phyloP scores from a whole-genome alignment of 2,797 vertebrate genomes.

The Chlorospingus flavigularis region DNA sequence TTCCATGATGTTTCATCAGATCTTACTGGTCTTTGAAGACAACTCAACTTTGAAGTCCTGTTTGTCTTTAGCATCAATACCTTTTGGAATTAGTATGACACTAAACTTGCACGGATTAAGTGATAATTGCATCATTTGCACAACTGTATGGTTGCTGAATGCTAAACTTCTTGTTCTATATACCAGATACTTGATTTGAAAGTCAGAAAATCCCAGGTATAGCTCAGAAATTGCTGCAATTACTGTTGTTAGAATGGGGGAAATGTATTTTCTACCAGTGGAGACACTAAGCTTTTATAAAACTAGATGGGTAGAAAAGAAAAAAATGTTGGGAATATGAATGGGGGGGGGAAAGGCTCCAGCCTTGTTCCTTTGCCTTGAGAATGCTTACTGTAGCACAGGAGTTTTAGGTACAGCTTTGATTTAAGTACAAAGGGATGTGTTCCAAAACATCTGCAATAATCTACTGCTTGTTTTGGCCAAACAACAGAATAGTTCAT shows the following conservation, averaged over 20 bases:
- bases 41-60: background rate
- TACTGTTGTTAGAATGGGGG: background rate
- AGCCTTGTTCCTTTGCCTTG: background rate
- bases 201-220: background rate
- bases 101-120: background rate
- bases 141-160: background rate
- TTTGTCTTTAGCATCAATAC: background rate
- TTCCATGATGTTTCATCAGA: background rate
- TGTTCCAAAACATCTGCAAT: background rate
- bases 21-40: background rate
- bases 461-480: background rate
- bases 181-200: background rate
- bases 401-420: background rate
- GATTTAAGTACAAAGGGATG: background rate
- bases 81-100: background rate
- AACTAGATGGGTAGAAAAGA: background rate
- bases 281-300: background rate
- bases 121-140: constrained; percentile 11
- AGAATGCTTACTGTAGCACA: background rate
- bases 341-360: background rate
- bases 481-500: background rate
- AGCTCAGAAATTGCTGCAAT: background rate
- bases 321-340: background rate
- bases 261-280: background rate
- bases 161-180: background rate